Percentiles rank a stretch among this genome's conserved stretches.
phyloP scores from a whole-genome alignment of 2,797 vertebrate genomes.

The Gallinago nigripennis region DNA sequence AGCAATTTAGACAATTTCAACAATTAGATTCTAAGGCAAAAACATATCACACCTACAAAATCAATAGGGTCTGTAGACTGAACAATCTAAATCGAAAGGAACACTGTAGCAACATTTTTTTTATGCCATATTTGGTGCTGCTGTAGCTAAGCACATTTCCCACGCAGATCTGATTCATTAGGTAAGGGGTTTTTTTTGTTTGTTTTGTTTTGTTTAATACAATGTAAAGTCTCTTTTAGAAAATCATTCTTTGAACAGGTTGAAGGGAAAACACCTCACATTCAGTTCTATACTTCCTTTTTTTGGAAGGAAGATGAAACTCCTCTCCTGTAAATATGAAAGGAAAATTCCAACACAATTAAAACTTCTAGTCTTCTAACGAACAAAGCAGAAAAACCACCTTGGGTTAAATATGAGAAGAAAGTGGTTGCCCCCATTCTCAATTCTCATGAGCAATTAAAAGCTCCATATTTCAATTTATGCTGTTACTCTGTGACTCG shows the following conservation, averaged over 20 bases:
- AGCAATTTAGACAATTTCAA: fast-evolving
- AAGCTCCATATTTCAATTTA: background rate
- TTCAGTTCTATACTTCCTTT: background rate
- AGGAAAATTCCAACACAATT: background rate
- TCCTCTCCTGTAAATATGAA: background rate
- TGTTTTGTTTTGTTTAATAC: background rate
- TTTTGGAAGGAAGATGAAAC: background rate
- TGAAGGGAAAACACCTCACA: background rate
- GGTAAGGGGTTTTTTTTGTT: background rate
- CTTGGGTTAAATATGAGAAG: background rate
- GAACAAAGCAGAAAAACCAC: background rate
- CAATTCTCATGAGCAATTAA: fast-evolving
- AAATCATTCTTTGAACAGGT: background rate
- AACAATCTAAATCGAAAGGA: background rate
- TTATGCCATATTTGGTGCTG: background rate
- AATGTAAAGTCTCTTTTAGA: background rate
- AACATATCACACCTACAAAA: background rate
- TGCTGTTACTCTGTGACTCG: too few species aligned
- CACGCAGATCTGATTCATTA: background rate
- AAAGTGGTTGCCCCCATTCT: fast-evolving
- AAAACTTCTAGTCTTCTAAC: background rate
- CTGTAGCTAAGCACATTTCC: background rate
- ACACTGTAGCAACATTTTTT: fast-evolving
- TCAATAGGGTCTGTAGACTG: background rate
- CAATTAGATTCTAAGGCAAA: background rate